Conservation (phyloP, 2,113 vertebrate genomes). For the Ellobius talpinus region DNA sequence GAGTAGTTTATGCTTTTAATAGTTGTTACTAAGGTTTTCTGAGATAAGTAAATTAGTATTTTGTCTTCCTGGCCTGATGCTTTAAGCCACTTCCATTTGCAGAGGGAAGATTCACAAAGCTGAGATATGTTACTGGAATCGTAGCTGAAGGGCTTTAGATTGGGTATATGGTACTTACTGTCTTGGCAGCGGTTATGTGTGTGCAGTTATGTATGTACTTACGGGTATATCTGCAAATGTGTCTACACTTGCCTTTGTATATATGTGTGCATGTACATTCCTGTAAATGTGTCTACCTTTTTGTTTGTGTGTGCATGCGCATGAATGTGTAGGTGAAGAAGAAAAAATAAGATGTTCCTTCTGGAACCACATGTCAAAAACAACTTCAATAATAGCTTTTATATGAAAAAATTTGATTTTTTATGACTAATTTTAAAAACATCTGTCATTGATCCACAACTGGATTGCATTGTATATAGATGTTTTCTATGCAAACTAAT, state of each 20-base stretch:
- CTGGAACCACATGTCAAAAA: background rate
- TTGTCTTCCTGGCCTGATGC: background rate
- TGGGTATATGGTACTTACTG: background rate
- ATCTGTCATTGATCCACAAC: background rate
- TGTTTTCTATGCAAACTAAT: slow-evolving; percentile 39
- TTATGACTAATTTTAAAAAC: slow-evolving; percentile 41
- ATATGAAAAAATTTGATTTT: slow-evolving; percentile 16
- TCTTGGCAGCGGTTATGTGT: background rate
- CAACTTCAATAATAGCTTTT: too few relatives aligned
- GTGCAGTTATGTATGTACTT: background rate
- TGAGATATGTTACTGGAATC: background rate
- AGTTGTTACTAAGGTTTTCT: slow-evolving; percentile 28
- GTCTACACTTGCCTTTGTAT: background rate
- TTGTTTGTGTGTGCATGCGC: background rate
- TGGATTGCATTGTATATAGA: background rate
- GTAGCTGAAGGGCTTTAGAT: background rate
- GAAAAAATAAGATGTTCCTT: background rate
- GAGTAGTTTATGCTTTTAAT: background rate
- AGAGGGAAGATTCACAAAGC: background rate
- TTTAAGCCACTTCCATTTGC: background rate
- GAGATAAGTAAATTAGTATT: slow-evolving; percentile 2
- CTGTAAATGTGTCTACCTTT: background rate
- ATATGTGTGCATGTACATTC: background rate
- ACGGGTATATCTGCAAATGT: background rate
- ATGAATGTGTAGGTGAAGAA: background rate